Base-by-base conservation (phyloP, 2,797 vertebrate species). In the Gambusia yucatana region DNA sequence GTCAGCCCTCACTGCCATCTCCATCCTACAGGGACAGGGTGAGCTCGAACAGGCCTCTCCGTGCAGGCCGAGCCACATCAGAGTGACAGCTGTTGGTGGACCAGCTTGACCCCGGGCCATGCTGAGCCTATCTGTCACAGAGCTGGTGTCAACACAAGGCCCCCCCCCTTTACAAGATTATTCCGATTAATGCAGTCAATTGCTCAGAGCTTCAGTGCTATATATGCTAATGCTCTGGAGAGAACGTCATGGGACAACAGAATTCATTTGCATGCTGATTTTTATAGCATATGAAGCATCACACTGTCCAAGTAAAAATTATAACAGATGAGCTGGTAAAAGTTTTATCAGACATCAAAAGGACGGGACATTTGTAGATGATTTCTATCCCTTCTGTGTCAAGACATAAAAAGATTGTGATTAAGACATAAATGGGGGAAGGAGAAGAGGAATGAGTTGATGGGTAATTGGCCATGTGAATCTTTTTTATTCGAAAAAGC, bases 61-160 rank as follows among this genome's bases (percentile, higher is more conserved):
- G 69, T 79, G 73, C 82, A 82, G 76, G 59, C 87, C 85, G 82
- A 88, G 65, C 78, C 72, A 80, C 90, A 84, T 91, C 87, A 86
- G 87, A 92, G 87, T 94, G 93, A 93, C 93, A 93, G 93, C 89
- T 89, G 89, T 87, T 92, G 90, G 88, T 91, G 80, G 90, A 88
- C 80, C 78, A 83, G 87, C 84, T 80, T 82, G 84, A 89, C 90
- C 90, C 39, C 41, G 50, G 86, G 92, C 86, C 86, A 86, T 72
- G 84, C 33, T 3, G 28, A 85, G 83, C 77, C 77, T 83, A 85
- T 91, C 89, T 84, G 90, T 92, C 91, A 91, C 83, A 75, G 87
- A 88, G 89, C 91, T 55, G 17, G 84, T 86, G 88, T 93, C 91
- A 86, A 84, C 90, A 76, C 71, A 75, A 36, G 2, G 20, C 20